Conservation (phyloP, 2,113 vertebrate species). For the Perca schrenkii region DNA sequence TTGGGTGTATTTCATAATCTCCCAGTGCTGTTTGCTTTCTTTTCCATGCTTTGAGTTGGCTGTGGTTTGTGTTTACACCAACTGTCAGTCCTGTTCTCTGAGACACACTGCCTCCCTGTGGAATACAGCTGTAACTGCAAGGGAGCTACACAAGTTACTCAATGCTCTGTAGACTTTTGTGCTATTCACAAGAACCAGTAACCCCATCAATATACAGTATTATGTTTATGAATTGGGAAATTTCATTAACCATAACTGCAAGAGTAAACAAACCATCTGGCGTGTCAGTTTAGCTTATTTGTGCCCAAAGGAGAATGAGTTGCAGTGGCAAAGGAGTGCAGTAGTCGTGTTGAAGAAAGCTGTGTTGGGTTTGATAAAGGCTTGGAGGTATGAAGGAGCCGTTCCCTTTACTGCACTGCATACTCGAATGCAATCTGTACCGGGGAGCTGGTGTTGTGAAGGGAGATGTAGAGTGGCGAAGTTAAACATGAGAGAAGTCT, state of each 20-base stretch:
- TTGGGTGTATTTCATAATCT: slow-evolving; percentile 27
- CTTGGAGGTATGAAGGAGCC: neutral
- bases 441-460: neutral
- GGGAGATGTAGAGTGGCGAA: neutral
- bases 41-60: slow-evolving; percentile 40
- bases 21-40: slow-evolving; percentile 15
- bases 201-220: neutral
- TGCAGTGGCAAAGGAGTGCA: neutral
- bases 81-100: slow-evolving; percentile 37
- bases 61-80: slow-evolving; percentile 33
- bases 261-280: too few species aligned
- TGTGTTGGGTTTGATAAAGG: neutral
- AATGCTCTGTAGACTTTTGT: too few species aligned
- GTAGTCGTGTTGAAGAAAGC: neutral
- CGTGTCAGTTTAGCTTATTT: neutral
- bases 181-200: neutral
- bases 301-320: neutral
- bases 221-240: too few species aligned
- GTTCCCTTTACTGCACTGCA: neutral
- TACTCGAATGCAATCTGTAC: neutral
- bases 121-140: slow-evolving; percentile 28
- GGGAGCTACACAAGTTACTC: neutral
- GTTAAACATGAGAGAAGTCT: too few species aligned
- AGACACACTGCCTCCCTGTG: slow-evolving; percentile 69
- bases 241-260: too few species aligned